Base-by-base conservation (phyloP, 1,140 invertebrate species). In the Zaprionus kolodkinae region DNA sequence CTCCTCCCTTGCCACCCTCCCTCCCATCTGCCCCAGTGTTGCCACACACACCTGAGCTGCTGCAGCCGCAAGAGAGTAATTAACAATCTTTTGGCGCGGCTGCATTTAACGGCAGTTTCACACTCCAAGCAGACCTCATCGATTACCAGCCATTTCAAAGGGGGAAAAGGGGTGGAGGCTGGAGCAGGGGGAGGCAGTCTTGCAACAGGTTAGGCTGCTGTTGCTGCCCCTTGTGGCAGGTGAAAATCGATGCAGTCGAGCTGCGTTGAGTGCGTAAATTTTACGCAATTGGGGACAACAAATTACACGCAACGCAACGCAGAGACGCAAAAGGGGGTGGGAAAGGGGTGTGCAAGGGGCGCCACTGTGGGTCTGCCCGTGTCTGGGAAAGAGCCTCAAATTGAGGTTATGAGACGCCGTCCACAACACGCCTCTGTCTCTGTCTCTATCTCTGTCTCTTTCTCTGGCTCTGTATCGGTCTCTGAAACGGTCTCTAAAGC, bases 251-350 rank as follows among this genome's bases (percentile, higher is more conserved):
- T 52, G 40, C 27, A 50, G 45, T 50, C 45, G 45, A 45, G 25
- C 66, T 38, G 60, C 76, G 72, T 30, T 45, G 59, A 25, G 30
- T 76, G 82, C 76, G 68, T 74, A 73, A 55, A 80, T 70, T 84
- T 84, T 84, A 80, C 72, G 81, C 81, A 79, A 83, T 73, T 84
- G 72, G 68, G 79, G 76, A 72, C 81, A 83, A 60, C 45, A 60
- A 61, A 56, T 74, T 70, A 63, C 66, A 74, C 66, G 66, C 65
- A 70, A 36, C 48, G 66, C 54, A 70, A 57, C 48, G 48, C 33
- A 52, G 27, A 30, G 1, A 38, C 33, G 15, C 25, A 15, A n/a
- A n/a, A n/a, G n/a, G n/a, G 15, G 36, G 66, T 11, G 35, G 48
- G 35, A 30, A n/a, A 43, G 2, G n/a, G 40, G 40, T 3, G 27